Evolutionary conservation across 1,140 invertebrate genomes (phyloP), one percentile per base, ranked within the genome.

Genomic region (Trypoxylus dichotomus): DNA sequence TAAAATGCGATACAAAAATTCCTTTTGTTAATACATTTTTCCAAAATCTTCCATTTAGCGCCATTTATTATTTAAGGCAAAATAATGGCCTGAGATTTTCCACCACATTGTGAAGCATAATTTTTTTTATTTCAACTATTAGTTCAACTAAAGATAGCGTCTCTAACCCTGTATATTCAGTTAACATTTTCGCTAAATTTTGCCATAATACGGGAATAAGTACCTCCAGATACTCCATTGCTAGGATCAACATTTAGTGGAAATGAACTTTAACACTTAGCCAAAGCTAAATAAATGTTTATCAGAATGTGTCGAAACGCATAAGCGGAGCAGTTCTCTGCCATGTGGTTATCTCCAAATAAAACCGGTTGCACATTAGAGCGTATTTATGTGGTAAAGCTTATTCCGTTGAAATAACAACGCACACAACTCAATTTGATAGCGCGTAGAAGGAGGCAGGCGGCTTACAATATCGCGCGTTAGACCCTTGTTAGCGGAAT

Each of bases 401-500:
- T 68, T 24, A 54, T 68, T 29, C 24, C 27, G 60, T 8, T 29
- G 24, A 68, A 68, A 68, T 27, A 68, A 68, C 60, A 68, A 68
- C 60, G 24, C 47, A 54, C 24, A 68, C 60, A 68, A 68, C 25
- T 68, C 60, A 68, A 68, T 68, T 68, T 68, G 60, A 68, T 68
- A 68, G 21, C 60, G 60, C 27, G 24, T 24, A 29, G 27, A 24
- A 68, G 25, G 27, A 68, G 60, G 60, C 60, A 68, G 60, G 60
- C 60, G 27, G 60, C 60, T 68, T 68, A 68, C 27, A 29, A 68
- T 29, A 68, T 68, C 11, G 24, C 24, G 60, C 60, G 15, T 68
- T 68, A 68, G 60, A 68, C 24, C 60, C 60, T 68, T 68, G 60
- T 68, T 68, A 68, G 60, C 60, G 60, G 60, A 24, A 68, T 68